Evolutionary conservation across 2,113 vertebrate genomes (phyloP).

Genomic region (Ceyx melanurus): DNA sequence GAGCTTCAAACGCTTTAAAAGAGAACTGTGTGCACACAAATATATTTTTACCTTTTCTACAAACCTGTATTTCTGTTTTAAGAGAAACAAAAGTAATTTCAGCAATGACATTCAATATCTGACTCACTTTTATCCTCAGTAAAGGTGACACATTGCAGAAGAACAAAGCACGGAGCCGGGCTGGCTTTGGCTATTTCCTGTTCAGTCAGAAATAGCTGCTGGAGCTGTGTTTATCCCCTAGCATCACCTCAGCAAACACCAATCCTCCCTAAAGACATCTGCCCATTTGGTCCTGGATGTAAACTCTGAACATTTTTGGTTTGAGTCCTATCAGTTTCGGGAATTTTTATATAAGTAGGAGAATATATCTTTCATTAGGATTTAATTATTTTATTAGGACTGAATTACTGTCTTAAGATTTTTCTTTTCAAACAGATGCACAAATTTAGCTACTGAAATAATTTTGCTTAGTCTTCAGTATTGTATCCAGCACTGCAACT

Average conservation of each 20-base stretch:
- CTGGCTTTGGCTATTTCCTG: constrained; percentile 23
- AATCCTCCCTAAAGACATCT: background rate
- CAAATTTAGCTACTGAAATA: background rate
- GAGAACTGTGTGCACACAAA: background rate
- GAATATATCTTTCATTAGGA: background rate
- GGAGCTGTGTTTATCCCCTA: background rate
- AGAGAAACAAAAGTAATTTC: constrained; percentile 8
- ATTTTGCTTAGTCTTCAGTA: background rate
- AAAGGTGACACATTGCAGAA: constrained; percentile 5
- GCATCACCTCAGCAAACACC: background rate
- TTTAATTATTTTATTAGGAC: background rate
- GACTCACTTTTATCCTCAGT: constrained; percentile 11
- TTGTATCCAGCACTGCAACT: background rate
- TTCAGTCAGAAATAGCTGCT: constrained; percentile 4
- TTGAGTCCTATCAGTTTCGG: background rate
- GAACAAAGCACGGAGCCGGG: background rate
- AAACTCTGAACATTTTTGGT: background rate
- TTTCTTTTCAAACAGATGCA: background rate
- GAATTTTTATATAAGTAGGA: background rate
- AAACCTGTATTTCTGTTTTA: background rate
- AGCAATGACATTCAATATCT: constrained; percentile 3
- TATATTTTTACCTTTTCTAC: background rate
- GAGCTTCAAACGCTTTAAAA: background rate
- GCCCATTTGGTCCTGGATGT: background rate
- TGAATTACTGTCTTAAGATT: background rate